phyloP scores from a whole-genome alignment of 2,113 vertebrate species.

The Ellobius talpinus region DNA sequence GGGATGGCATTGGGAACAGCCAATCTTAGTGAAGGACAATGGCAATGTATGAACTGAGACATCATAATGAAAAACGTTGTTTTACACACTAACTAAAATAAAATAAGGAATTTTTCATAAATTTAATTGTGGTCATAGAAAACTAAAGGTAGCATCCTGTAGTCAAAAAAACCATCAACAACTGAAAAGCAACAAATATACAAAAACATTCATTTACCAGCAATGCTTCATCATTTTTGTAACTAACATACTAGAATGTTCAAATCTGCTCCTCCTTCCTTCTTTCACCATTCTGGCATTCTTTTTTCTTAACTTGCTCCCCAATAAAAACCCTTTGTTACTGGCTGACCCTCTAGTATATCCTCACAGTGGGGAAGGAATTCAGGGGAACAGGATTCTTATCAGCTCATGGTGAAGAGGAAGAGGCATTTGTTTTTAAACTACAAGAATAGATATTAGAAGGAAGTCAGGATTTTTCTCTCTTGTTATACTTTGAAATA shows the following conservation, averaged over 20 bases:
- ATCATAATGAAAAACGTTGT: neutral
- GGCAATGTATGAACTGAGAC: neutral
- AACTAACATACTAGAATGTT: neutral
- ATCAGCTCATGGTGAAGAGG: neutral
- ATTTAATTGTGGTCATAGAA: neutral
- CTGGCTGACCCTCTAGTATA: neutral
- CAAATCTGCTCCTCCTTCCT: neutral
- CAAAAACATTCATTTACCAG: neutral
- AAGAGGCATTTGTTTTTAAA: neutral
- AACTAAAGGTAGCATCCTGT: neutral
- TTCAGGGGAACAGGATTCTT: neutral
- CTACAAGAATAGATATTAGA: neutral
- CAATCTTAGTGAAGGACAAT: neutral
- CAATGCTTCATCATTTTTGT: neutral
- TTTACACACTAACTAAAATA: neutral
- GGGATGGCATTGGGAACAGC: neutral
- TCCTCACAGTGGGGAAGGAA: neutral
- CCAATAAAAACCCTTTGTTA: neutral
- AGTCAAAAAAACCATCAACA: neutral
- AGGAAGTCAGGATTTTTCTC: neutral
- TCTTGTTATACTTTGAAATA: conserved; percentile 18
- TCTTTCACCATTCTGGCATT: neutral
- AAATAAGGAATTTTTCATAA: neutral
- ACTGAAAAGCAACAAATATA: neutral
- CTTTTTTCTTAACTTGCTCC: neutral